phyloP scores from a whole-genome alignment of 92 coral and sea anemone species.

The Umimayanthus chanpuru region DNA sequence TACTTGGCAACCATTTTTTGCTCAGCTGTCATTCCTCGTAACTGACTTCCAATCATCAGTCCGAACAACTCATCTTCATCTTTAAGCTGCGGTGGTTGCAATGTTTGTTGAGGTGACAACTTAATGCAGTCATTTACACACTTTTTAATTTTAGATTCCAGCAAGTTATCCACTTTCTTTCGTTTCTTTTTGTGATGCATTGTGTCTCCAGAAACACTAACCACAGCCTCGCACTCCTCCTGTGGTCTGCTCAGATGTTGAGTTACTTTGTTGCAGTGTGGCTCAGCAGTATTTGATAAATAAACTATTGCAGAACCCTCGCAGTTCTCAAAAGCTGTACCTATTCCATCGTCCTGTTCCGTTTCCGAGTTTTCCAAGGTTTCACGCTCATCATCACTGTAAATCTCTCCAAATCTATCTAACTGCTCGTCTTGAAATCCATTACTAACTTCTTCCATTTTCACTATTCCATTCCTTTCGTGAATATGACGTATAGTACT shows the following conservation, averaged over 20 bases:
- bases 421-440: not conserved
- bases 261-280: not conserved
- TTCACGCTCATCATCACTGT: conserved; percentile 34
- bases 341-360: conserved; percentile 7
- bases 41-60: conserved; percentile 35
- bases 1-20: conserved; percentile 38
- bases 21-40: conserved; percentile 32
- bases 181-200: conserved; percentile 4
- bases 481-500: conserved; percentile 15
- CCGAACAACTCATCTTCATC: conserved; percentile 41
- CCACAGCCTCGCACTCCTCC: not conserved
- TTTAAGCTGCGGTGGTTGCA: conserved; percentile 1
- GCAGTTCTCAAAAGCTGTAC: conserved; percentile 25
- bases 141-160: conserved; percentile 1
- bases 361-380: conserved; percentile 13
- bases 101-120: not conserved
- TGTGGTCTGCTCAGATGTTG: not conserved
- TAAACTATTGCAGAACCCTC: conserved; percentile 26
- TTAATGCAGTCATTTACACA: conserved; percentile 30
- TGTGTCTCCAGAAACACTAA: not conserved
- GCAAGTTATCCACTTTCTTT: conserved; percentile 21
- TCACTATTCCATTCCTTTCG: conserved; percentile 28
- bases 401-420: conserved; percentile 17
- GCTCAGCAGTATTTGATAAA: conserved; percentile 4
- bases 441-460: conserved; percentile 14